Evolutionary conservation across 2,797 vertebrate species (phyloP).

Genomic region (Erpetoichthys calabaricus): DNA sequence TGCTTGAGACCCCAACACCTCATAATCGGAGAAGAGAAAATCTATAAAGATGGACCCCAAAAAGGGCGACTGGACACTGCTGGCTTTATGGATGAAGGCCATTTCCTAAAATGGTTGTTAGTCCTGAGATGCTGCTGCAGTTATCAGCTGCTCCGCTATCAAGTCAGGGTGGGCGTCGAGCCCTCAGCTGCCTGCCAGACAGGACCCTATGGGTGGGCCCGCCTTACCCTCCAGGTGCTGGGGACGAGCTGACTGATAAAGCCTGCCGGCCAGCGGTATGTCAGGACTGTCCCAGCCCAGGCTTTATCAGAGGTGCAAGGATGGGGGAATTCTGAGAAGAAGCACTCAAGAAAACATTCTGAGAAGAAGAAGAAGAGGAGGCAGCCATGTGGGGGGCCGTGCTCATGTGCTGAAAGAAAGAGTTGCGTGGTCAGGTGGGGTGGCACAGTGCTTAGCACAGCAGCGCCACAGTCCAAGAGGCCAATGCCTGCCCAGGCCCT

Average conservation of each 20-base stretch:
- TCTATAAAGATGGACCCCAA: no score
- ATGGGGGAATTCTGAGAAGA: constrained; percentile 20
- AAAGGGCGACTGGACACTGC: no score
- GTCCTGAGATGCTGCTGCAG: not conserved
- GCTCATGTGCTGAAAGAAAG: no score
- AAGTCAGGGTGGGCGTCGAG: constrained; percentile 10
- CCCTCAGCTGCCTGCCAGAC: constrained; percentile 24
- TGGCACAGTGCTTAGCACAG: no score
- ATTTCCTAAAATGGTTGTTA: no score
- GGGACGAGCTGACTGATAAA: constrained; percentile 43
- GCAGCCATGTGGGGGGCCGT: no score
- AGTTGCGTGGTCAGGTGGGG: no score
- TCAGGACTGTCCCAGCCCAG: constrained; percentile 18
- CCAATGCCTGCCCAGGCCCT: no score
- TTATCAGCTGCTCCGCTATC: not conserved
- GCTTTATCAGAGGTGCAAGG: constrained; percentile 40
- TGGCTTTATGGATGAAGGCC: no score
- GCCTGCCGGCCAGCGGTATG: constrained; percentile 20
- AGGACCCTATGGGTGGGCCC: constrained; percentile 32
- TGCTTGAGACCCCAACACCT: no score
- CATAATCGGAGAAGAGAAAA: no score
- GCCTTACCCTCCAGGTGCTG: constrained; percentile 22
- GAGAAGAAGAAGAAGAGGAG: not conserved
- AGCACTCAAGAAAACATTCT: constrained; percentile 3
- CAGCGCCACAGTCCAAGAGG: no score